Conservation (phyloP, 2,113 vertebrate species). For the Melanerpes aurifrons region DNA sequence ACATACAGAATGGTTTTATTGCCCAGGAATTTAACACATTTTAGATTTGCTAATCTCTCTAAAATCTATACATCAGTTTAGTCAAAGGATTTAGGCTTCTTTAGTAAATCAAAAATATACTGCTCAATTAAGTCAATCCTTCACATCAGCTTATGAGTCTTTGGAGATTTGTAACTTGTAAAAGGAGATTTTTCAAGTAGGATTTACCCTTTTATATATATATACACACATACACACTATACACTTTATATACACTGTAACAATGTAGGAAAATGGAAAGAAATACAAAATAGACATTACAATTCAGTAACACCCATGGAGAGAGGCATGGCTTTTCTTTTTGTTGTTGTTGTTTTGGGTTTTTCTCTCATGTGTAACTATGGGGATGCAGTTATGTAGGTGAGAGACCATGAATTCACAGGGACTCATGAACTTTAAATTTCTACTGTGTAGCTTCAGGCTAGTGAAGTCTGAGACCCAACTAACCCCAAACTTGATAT, state of each 20-base stretch:
- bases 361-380: background rate
- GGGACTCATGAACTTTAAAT: accelerated
- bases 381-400: background rate
- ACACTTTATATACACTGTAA: background rate
- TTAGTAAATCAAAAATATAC: constrained; percentile 68
- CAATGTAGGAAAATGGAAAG: constrained; percentile 6
- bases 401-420: background rate
- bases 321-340: background rate
- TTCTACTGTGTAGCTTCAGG: background rate
- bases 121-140: constrained; percentile 73
- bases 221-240: no score
- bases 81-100: constrained; percentile 54
- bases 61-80: constrained; percentile 60
- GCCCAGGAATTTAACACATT: constrained; percentile 47
- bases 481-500: background rate
- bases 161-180: constrained; percentile 56
- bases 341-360: no score
- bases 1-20: background rate
- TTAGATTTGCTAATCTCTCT: constrained; percentile 60
- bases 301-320: background rate
- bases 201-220: constrained; percentile 37
- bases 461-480: background rate
- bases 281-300: background rate
- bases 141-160: constrained; percentile 66
- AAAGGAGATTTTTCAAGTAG: constrained; percentile 46